phyloP scores from a whole-genome alignment of 2,797 vertebrate genomes.

The Semotilus atromaculatus region DNA sequence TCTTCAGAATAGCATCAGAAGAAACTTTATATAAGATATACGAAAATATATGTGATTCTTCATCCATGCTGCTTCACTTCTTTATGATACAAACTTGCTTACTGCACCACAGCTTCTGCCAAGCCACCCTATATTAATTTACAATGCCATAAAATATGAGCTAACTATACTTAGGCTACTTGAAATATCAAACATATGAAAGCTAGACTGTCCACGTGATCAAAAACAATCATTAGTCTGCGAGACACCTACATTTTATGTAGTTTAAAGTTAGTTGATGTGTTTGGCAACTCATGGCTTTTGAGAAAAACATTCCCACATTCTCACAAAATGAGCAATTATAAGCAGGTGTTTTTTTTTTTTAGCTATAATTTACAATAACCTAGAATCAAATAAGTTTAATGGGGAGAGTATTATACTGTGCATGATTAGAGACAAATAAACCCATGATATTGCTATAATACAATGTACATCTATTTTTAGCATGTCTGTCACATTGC shows the following conservation, averaged over 20 bases:
- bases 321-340: neutral
- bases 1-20: neutral
- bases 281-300: neutral
- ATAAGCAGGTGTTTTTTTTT: neutral
- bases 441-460: neutral
- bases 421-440: neutral
- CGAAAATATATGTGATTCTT: neutral
- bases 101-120: neutral
- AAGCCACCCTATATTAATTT: neutral
- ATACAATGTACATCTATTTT: slow-evolving; percentile 2
- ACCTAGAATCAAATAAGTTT: neutral
- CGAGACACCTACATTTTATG: neutral
- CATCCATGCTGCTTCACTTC: neutral
- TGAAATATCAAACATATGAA: neutral
- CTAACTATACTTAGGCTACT: neutral
- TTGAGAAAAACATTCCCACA: neutral
- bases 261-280: neutral
- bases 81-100: neutral
- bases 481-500: neutral
- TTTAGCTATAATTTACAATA: neutral
- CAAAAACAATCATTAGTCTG: neutral
- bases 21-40: neutral
- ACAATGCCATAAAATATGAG: slow-evolving; percentile 10
- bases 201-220: neutral
- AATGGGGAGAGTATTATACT: neutral